Conservation (phyloP, 2,113 vertebrate genomes). For the Bubo blakistoni region DNA sequence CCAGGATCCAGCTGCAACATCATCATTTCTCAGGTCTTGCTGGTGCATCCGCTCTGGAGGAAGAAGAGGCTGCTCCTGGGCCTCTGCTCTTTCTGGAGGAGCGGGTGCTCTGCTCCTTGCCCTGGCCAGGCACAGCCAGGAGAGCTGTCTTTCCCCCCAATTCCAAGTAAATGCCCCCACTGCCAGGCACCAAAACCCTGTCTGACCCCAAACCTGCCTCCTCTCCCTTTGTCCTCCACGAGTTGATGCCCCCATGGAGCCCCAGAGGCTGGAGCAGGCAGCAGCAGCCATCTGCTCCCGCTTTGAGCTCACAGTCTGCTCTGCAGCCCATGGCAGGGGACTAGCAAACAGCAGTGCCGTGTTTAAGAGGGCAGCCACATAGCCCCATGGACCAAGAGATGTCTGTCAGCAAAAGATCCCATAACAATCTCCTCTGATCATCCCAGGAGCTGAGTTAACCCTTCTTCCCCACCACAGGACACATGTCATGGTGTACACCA, state of each 20-base stretch:
- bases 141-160: neutral
- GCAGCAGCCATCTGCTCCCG: neutral
- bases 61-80: neutral
- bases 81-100: neutral
- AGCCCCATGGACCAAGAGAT: neutral
- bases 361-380: neutral
- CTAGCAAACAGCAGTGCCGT: accelerated
- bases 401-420: neutral
- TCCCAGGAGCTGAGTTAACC: neutral
- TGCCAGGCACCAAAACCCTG: neutral
- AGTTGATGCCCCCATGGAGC: neutral
- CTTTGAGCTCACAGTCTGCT: neutral
- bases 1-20: neutral
- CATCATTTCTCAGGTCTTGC: neutral
- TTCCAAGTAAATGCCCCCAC: accelerated
- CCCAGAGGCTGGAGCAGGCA: neutral
- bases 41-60: neutral
- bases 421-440: neutral
- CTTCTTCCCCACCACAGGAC: neutral
- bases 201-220: neutral
- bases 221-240: neutral
- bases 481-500: neutral
- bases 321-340: neutral
- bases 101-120: neutral
- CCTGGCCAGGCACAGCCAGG: neutral